phyloP scores from a whole-genome alignment of 2,797 vertebrate genomes.

The Galago senegalensis region DNA sequence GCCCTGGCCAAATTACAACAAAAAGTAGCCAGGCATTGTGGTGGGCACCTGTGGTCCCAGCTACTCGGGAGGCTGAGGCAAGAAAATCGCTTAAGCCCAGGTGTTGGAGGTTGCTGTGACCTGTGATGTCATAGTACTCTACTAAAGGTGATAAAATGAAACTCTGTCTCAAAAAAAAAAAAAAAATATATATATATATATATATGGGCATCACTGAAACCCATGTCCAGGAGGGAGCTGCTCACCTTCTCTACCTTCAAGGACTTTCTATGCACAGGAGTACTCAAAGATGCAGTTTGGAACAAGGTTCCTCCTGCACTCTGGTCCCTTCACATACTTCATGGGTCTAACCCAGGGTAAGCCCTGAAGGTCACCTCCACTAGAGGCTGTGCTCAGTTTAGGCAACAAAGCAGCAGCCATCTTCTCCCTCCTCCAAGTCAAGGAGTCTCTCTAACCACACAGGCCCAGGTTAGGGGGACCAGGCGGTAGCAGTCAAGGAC shows the following conservation, averaged over 20 bases:
- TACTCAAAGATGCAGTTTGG: neutral
- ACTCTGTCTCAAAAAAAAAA: too few species aligned
- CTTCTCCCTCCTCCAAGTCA: neutral
- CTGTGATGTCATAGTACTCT: too few species aligned
- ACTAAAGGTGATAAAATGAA: too few species aligned
- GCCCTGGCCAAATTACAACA: too few species aligned
- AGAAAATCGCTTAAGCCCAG: too few species aligned
- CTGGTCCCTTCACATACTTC: neutral
- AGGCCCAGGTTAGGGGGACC: neutral
- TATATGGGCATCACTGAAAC: constrained; percentile 89
- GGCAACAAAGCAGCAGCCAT: neutral
- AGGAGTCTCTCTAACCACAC: neutral
- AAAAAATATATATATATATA: too few species aligned
- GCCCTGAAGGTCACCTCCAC: neutral
- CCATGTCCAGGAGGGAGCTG: constrained; percentile 90
- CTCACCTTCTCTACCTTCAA: constrained; percentile 62
- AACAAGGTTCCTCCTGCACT: neutral
- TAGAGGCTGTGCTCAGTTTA: neutral
- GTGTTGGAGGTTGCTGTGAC: too few species aligned
- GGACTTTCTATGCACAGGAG: neutral
- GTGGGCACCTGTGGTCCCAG: too few species aligned
- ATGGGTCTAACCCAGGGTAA: neutral
- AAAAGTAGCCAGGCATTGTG: too few species aligned
- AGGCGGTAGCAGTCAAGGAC: constrained; percentile 6
- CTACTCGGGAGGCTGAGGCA: too few species aligned